A percentile compares a stretch with the other conserved stretches of the same genome.
phyloP scores from a whole-genome alignment of 2,797 vertebrate species.

The Anas bernieri region DNA sequence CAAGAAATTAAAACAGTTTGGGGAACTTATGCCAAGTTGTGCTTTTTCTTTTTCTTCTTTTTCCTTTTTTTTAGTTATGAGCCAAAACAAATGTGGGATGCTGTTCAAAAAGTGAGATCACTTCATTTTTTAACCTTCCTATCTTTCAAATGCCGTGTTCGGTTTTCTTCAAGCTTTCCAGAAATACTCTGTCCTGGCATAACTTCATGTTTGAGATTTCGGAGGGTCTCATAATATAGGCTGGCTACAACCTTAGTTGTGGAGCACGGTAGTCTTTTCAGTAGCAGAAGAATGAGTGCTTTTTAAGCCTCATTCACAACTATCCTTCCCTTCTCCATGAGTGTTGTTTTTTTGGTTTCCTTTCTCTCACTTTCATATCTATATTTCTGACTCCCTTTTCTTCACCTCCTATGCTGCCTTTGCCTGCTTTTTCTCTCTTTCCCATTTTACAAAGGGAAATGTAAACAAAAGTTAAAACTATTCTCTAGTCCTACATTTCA shows the following conservation, averaged over 20 bases:
- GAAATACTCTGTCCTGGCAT: background rate
- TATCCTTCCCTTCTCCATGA: background rate
- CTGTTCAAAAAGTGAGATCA: constrained; percentile 19
- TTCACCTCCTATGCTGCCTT: background rate
- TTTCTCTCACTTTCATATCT: background rate
- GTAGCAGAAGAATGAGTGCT: background rate
- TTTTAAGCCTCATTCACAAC: background rate
- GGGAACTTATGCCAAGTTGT: background rate
- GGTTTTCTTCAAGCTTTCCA: background rate
- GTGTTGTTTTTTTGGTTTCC: background rate
- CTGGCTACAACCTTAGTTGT: background rate
- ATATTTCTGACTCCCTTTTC: background rate
- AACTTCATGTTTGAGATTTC: background rate
- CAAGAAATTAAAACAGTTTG: constrained; percentile 8
- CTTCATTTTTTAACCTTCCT: background rate
- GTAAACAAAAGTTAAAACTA: background rate
- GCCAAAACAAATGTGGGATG: constrained; percentile 13
- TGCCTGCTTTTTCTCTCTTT: background rate
- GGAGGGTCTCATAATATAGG: background rate
- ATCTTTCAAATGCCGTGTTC: background rate
- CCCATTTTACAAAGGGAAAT: background rate
- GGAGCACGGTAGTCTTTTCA: background rate
- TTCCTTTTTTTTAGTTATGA: background rate
- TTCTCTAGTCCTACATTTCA: background rate
- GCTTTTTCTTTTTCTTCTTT: background rate